Evolutionary conservation across 2,113 vertebrate genomes (phyloP).

Genomic region (Ariopsis seemanni): DNA sequence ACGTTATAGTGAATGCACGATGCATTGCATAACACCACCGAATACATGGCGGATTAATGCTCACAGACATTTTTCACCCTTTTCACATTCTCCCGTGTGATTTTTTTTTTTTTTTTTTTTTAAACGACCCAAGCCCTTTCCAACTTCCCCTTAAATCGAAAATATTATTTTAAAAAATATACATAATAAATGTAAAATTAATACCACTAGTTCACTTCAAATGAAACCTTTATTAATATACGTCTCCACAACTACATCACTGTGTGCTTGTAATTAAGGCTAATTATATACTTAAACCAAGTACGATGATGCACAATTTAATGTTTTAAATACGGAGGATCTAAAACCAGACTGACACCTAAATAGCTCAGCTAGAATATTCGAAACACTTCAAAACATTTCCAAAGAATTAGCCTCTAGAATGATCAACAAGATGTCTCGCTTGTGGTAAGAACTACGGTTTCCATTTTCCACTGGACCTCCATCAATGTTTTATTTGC

Average conservation of each 20-base stretch:
- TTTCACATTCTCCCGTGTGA: no score
- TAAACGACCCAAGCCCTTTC: not conserved
- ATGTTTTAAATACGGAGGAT: not conserved
- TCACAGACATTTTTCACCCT: not conserved
- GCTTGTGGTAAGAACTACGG: not conserved
- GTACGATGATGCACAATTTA: not conserved
- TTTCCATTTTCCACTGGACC: not conserved
- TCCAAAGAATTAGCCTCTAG: no score
- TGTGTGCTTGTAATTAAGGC: not conserved
- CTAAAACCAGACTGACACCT: not conserved
- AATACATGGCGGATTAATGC: not conserved
- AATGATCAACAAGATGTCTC: not conserved
- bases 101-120: no score
- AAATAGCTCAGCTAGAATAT: not conserved
- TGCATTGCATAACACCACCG: slow-evolving; percentile 18
- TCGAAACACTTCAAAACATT: not conserved
- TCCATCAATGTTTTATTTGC: slow-evolving; percentile 2
- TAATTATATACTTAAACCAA: not conserved
- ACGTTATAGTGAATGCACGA: not conserved
- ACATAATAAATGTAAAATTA: not conserved
- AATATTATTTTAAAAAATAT: not conserved
- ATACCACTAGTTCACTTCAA: not conserved
- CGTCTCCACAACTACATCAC: not conserved
- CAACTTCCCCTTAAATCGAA: not conserved
- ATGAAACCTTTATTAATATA: no score